A percentile compares a stretch with the other conserved stretches of the same genome.
These are phyloP conservation scores for Mormyrus proboscirostris DNA, from an alignment of 2,797 vertebrate genomes.

Conservation along the genomic window DNA sequence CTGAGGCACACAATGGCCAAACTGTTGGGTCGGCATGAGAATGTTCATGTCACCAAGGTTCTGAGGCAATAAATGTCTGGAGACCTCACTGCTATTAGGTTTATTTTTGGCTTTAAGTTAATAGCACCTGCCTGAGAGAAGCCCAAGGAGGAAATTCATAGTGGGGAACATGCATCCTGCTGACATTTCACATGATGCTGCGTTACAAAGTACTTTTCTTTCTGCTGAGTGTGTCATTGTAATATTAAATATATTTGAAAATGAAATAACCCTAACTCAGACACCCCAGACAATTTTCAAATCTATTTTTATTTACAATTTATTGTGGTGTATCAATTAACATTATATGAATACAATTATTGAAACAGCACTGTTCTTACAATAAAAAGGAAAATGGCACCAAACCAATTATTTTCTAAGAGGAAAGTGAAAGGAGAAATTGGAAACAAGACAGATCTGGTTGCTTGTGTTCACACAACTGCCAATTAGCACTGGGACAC, in stretches of 20 bases:
- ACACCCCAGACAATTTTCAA: not conserved
- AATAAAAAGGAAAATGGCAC: not conserved
- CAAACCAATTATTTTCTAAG: not conserved
- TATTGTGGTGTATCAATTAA: not conserved
- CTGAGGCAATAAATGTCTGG: not conserved
- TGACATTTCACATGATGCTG: not conserved
- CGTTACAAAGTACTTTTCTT: not conserved
- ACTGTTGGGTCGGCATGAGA: not conserved
- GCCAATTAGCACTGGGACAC: not conserved
- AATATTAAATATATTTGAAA: not conserved
- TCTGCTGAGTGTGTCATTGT: not conserved
- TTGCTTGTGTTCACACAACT: not conserved
- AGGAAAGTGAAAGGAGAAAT: not conserved
- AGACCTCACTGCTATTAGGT: not conserved
- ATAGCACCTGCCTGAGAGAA: not conserved
- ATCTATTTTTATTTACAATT: not conserved
- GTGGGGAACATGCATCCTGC: not conserved
- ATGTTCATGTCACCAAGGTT: not conserved
- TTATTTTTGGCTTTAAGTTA: constrained; percentile 2
- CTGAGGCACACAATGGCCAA: not conserved
- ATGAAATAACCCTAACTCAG: not conserved
- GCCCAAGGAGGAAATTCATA: not conserved
- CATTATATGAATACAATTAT: not conserved
- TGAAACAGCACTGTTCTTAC: not conserved
- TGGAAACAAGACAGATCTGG: not conserved